Base-by-base conservation (phyloP, 2,888 invertebrate species). In the Adelphocoris suturalis region DNA sequence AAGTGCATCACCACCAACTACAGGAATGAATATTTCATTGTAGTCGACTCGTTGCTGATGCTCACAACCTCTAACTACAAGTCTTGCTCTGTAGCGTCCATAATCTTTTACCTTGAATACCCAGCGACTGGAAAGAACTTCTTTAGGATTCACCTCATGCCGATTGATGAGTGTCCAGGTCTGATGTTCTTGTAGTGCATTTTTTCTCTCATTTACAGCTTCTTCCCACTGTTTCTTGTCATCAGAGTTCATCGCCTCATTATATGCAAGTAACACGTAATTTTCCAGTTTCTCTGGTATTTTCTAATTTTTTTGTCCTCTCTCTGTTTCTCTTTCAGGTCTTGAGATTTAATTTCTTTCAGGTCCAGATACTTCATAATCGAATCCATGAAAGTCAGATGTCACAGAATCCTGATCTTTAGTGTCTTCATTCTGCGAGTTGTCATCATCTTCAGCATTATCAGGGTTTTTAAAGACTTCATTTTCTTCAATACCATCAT, bases 31-130 rank as follows among this genome's bases (percentile, higher is more conserved):
- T 48, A 48, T 48, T 81, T 89, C 89, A 19, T 13, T 4, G 27
- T 37, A 89, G 46, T 89, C 81, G 9, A 46, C 27, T 16, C 89
- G 81, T 14, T 57, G 11, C 11, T 13, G n/a, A 19, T 89, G 89
- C 23, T 89, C 19, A 57, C 80, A 89, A 13, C 80, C 88, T 28
- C 88, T 23, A 19, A 88, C 86, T 11, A 86, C 90, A 11, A 90
- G 16, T 28, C 90, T 19, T 1, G 90, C 90, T 78, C 92, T 92
- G 61, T 90, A 92, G 47, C 89, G 89, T 0, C 86, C 61, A 37
- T 91, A 82, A 13, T 86, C 75, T 61, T 89, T 89, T 23, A 12
- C 19, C 37, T 61, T 84, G 75, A 48, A 48, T 7, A 48, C 48
- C 48, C 7, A 48, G 7, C 48, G 7, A 48, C 48, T 48, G 48